phyloP scores from a whole-genome alignment of 2,113 vertebrate species.

The Nyctereutes procyonoides region DNA sequence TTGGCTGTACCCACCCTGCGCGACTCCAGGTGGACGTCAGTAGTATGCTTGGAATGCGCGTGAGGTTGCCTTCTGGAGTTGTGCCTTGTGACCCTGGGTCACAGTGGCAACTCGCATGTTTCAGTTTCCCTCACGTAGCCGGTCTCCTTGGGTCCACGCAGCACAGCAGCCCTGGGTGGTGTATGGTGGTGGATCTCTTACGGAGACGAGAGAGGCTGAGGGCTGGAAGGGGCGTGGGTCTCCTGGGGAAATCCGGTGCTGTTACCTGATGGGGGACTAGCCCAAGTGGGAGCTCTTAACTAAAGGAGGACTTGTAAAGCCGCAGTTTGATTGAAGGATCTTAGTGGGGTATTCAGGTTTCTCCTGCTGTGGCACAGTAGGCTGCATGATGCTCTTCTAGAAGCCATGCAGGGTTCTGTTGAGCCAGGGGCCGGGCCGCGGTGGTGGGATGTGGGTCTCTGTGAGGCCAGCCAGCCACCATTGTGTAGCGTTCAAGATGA shows the following conservation, averaged over 20 bases:
- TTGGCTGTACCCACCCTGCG: not conserved
- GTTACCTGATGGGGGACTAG: too few relatives aligned
- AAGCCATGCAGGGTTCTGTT: not conserved
- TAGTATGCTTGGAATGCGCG: not conserved
- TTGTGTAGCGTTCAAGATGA: fast-evolving
- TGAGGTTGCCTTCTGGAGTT: not conserved
- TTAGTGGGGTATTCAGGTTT: not conserved
- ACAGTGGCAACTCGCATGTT: fast-evolving
- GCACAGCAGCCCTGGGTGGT: not conserved
- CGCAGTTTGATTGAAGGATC: not conserved
- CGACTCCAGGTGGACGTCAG: not conserved
- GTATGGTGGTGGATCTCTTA: not conserved
- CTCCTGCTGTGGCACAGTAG: fast-evolving
- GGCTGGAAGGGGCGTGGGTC: not conserved
- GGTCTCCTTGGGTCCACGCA: not conserved
- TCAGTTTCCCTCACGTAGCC: fast-evolving
- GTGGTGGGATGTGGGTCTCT: not conserved
- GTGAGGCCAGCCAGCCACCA: not conserved
- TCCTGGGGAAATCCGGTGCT: not conserved
- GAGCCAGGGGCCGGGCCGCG: not conserved
- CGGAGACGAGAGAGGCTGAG: not conserved
- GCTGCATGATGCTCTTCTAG: not conserved
- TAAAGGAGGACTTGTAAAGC: too few relatives aligned
- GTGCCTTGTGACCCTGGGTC: not conserved
- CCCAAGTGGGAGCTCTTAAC: not conserved